Evolutionary conservation across 2,797 vertebrate species (phyloP).

Genomic region (Oryzias dopingdopingensis): DNA sequence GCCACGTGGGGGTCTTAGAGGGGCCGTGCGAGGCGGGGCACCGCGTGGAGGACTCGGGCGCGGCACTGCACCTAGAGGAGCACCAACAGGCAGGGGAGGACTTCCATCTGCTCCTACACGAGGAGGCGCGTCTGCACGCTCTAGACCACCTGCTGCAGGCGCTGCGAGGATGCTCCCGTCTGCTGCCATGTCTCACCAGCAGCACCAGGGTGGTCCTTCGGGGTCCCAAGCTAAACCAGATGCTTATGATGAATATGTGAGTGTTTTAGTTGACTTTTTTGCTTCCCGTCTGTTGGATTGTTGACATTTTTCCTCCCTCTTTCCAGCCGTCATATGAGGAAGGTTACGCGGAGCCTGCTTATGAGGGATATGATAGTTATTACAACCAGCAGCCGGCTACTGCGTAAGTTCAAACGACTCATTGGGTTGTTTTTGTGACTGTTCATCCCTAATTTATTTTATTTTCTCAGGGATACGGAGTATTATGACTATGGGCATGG

Average conservation of each 20-base stretch:
- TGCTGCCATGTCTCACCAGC: slow-evolving; percentile 75
- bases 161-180: slow-evolving; percentile 86
- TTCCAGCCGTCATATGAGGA: slow-evolving; percentile 69
- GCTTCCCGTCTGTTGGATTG: too few relatives aligned
- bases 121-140: slow-evolving; percentile 83
- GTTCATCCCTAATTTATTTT: not conserved
- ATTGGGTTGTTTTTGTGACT: not conserved
- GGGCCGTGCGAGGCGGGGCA: slow-evolving; percentile 84
- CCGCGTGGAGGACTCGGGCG: slow-evolving; percentile 84
- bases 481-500: slow-evolving; percentile 99
- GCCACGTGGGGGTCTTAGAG: slow-evolving; percentile 85
- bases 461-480: slow-evolving; percentile 86
- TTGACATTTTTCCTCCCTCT: not conserved
- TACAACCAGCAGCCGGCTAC: slow-evolving; percentile 89
- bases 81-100: slow-evolving; percentile 82
- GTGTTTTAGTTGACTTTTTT: slow-evolving; percentile 31
- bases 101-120: slow-evolving; percentile 78
- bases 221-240: slow-evolving; percentile 83
- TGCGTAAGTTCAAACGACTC: slow-evolving; percentile 79
- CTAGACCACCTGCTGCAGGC: slow-evolving; percentile 82
- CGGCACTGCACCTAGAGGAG: slow-evolving; percentile 84
- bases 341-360: slow-evolving; percentile 73
- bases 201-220: slow-evolving; percentile 74
- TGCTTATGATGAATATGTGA: slow-evolving; percentile 92
- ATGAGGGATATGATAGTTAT: slow-evolving; percentile 92